Evolutionary conservation across 2,888 invertebrate species (phyloP).

Genomic region (Leuctra nigra): DNA sequence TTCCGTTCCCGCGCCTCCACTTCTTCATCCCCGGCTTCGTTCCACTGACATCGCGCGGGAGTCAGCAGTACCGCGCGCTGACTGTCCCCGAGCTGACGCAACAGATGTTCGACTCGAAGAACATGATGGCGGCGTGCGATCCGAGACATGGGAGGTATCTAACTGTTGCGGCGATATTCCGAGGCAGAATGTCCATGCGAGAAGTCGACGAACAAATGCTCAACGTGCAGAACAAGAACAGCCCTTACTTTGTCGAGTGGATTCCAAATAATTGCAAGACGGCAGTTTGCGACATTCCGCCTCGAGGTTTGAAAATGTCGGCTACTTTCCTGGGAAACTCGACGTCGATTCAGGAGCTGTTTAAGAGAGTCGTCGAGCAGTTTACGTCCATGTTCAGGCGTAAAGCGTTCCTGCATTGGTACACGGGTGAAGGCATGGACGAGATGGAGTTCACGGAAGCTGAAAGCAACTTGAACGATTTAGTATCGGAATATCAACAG

Average conservation of each 20-base stretch:
- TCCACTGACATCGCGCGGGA: slow-evolving; percentile 60
- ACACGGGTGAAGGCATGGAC: slow-evolving; percentile 67
- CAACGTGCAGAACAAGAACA: slow-evolving; percentile 73
- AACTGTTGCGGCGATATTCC: slow-evolving; percentile 52
- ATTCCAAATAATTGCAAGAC: slow-evolving; percentile 77
- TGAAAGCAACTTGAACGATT: slow-evolving; percentile 41
- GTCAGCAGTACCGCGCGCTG: slow-evolving; percentile 44
- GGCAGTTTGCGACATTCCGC: slow-evolving; percentile 75
- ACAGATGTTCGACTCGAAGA: slow-evolving; percentile 56
- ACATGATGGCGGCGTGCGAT: slow-evolving; percentile 59
- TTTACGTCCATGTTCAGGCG: slow-evolving; percentile 51
- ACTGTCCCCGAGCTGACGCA: slow-evolving; percentile 49
- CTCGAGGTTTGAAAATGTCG: slow-evolving; percentile 62
- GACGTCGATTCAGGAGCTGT: slow-evolving; percentile 81
- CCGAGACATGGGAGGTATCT: slow-evolving; percentile 51
- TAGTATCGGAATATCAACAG: slow-evolving; percentile 85
- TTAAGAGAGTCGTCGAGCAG: slow-evolving; percentile 76
- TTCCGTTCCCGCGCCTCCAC: slow-evolving; percentile 53
- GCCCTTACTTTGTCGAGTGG: slow-evolving; percentile 75
- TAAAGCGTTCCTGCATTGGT: slow-evolving; percentile 63
- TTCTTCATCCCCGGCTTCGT: slow-evolving; percentile 56
- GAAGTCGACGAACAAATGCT: slow-evolving; percentile 75
- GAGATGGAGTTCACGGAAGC: background rate
- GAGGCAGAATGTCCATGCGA: slow-evolving; percentile 54
- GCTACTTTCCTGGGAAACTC: slow-evolving; percentile 85